Base-by-base conservation (phyloP, 2,797 vertebrate species). In the Crocodylus rhombifer region DNA sequence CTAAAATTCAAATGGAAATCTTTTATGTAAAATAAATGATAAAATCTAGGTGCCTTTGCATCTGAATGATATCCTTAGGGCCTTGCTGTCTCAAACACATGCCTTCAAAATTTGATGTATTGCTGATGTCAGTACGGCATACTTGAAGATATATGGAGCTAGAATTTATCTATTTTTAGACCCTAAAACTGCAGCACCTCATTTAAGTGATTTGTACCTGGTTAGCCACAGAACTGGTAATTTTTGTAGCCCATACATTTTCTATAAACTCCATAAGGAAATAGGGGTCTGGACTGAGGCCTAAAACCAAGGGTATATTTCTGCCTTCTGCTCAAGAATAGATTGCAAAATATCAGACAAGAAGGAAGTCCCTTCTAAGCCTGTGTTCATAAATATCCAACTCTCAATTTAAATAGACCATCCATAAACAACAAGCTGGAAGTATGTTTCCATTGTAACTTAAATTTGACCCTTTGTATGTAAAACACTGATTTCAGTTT, bases 1-100 rank as follows among this genome's bases (percentile, higher is more conserved):
- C 90, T 95, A 95, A 93, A 94, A 96, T 93, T 94, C 94, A 95
- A 89, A 95, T 94, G 83, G 91, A 90, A 96, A 96, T 89, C 89
- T 75, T 58, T 91, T 89, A 94, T 94, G 87, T 94, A 91, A 95
- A 94, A 94, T 80, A 62, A 91, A 82, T 77, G 87, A 92, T 94
- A 86, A 91, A 91, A 95, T 87, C 91, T 60, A 95, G 90, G 80
- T 73, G 77, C 51, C 77, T 96, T 86, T 91, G 88, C 88, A 94
- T 97, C 92, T 71, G 85, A 93, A 97, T 93, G 62, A 81, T 93
- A 85, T 94, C 92, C 93, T 92, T 30, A 33, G 91, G 91, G 86
- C 7, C 87, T 86, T 83, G 92, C 62, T 94, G 79, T 79, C 87
- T 90, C 82, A 89, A 92, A n/a, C 10, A 64, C n/a, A 16, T 28